A percentile compares a stretch with the other conserved stretches of the same genome.
These are phyloP conservation scores for Rhinogobius similis DNA, from an alignment of 2,113 vertebrate species.

Conservation along the genomic window DNA sequence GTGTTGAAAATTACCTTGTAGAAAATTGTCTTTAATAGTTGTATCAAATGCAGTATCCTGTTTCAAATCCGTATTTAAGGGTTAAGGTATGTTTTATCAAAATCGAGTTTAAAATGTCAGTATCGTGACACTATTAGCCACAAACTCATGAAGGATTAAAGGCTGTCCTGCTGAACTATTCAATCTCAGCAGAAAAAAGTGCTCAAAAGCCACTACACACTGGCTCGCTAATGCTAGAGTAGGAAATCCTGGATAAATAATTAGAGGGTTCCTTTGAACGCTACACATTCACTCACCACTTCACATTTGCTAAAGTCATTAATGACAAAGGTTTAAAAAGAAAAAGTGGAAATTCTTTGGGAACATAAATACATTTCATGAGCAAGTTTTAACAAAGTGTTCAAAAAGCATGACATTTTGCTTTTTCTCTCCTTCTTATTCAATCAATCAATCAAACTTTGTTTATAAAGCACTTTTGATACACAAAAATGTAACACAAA, in stretches of 20 bases:
- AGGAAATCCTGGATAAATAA: conserved; percentile 82
- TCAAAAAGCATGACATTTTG: background rate
- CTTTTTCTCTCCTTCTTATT: background rate
- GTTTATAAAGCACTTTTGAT: no score
- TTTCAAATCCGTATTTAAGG: no score
- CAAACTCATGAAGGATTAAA: conserved; percentile 55
- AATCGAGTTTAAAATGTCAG: background rate
- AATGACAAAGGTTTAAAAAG: conserved; percentile 79
- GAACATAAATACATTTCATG: conserved; percentile 81
- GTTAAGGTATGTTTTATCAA: background rate
- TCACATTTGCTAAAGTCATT: conserved; percentile 84
- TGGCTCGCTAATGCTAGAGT: conserved; percentile 75
- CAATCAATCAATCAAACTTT: no score
- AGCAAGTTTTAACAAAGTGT: conserved; percentile 29
- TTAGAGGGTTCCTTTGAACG: conserved; percentile 78
- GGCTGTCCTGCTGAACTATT: conserved; percentile 70
- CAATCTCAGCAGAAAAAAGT: conserved; percentile 58
- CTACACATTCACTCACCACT: conserved; percentile 67
- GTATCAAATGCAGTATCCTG: no score
- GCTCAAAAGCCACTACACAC: conserved; percentile 68
- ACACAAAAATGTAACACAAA: no score
- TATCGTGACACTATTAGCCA: conserved; percentile 12
- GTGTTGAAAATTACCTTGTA: background rate
- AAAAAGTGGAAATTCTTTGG: conserved; percentile 74
- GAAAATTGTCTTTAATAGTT: no score